A percentile compares a stretch with the other conserved stretches of the same genome.
Evolutionary conservation across 2,888 invertebrate genomes (phyloP).

Genomic region (Scaptomyza parva): DNA sequence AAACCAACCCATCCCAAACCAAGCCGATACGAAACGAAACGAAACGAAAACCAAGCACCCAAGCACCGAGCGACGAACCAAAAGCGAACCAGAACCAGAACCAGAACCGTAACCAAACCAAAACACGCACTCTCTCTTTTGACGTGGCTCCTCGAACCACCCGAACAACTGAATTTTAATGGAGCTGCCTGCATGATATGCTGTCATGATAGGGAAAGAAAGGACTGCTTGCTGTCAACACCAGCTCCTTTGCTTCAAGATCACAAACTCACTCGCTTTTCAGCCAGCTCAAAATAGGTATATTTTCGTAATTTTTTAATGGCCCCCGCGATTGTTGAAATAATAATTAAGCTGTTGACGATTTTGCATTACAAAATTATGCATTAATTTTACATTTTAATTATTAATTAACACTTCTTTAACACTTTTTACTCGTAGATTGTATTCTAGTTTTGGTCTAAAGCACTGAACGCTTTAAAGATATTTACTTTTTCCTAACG

Average conservation of each 20-base stretch:
- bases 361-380: not conserved
- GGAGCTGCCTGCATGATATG: conserved; percentile 14
- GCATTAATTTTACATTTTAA: not conserved
- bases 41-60: conserved; percentile 1
- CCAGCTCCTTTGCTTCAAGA: conserved; percentile 8
- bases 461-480: no score
- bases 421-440: no score
- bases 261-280: not conserved
- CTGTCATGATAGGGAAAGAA: conserved; percentile 8
- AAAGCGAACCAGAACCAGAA: conserved; percentile 30
- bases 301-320: conserved; percentile 12
- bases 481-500: no score
- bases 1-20: conserved; percentile 6
- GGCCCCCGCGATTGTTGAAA: not conserved
- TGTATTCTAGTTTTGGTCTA: no score
- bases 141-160: conserved; percentile 48
- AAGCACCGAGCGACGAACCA: conserved; percentile 4
- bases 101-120: conserved; percentile 53
- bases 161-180: conserved; percentile 56
- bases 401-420: not conserved
- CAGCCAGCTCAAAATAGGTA: not conserved
- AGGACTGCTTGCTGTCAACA: conserved; percentile 11
- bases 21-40: not conserved
- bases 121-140: conserved; percentile 58
- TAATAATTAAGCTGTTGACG: not conserved